These are phyloP conservation scores for Calephelis perditalis DNA, from an alignment of 2,888 invertebrate species.

Conservation along the genomic window DNA sequence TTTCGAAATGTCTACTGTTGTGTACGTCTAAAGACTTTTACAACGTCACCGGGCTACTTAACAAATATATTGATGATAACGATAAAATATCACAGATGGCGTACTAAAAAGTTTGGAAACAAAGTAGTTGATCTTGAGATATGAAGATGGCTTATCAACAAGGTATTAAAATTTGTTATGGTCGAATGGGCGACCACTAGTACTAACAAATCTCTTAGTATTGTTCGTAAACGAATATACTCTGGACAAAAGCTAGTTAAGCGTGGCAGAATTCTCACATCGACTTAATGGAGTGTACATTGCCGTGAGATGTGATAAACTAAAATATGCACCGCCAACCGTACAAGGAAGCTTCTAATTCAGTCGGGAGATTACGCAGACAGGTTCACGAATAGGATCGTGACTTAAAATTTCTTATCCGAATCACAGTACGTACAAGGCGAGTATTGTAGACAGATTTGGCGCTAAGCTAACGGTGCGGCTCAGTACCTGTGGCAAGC, in stretches of 20 bases:
- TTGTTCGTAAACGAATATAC: background rate
- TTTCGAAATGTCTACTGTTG: no score
- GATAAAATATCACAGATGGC: no score
- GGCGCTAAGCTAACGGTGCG: constrained; percentile 55
- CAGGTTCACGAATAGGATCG: constrained; percentile 61
- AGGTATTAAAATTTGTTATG: no score
- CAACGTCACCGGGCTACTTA: no score
- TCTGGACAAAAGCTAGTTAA: background rate
- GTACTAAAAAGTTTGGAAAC: no score
- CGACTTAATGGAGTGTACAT: constrained; percentile 19
- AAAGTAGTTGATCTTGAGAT: no score
- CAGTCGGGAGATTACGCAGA: constrained; percentile 60
- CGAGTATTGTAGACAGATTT: constrained; percentile 72
- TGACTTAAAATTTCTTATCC: constrained; percentile 72
- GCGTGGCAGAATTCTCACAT: constrained; percentile 17
- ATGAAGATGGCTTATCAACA: no score
- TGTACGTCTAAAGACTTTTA: no score
- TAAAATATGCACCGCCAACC: constrained; percentile 55
- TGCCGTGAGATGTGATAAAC: constrained; percentile 30
- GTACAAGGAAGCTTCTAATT: constrained; percentile 65
- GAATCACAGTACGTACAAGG: constrained; percentile 59
- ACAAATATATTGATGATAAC: no score
- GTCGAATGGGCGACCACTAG: no score
- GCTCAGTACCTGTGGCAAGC: constrained; percentile 42
- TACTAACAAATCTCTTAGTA: background rate